A percentile compares a stretch with the other conserved stretches of the same genome.
Conservation (phyloP, 2,888 invertebrate genomes). For the Malachius bipustulatus region DNA sequence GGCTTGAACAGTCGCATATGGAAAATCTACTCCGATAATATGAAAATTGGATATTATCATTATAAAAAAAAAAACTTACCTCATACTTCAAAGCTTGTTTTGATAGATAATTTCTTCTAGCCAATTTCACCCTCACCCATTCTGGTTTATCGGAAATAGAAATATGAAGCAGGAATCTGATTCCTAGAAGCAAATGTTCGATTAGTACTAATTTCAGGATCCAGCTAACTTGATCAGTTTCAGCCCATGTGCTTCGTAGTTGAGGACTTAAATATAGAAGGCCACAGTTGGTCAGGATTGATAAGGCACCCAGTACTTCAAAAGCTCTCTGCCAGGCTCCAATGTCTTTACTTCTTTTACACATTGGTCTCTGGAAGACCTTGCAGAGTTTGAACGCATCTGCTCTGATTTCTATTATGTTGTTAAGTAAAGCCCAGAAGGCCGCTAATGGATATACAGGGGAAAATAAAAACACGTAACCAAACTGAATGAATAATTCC, state of each 20-base stretch:
- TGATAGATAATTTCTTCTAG: slow-evolving; percentile 49
- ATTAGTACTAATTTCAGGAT: slow-evolving; percentile 52
- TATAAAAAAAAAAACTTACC: slow-evolving; percentile 31
- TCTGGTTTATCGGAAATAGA: slow-evolving; percentile 60
- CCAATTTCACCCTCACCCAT: slow-evolving; percentile 51
- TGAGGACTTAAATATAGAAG: slow-evolving; percentile 57
- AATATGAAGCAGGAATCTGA: slow-evolving; percentile 53
- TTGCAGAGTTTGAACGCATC: slow-evolving; percentile 65
- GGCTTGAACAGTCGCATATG: too few species aligned
- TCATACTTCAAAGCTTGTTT: slow-evolving; percentile 50
- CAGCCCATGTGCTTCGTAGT: slow-evolving; percentile 35
- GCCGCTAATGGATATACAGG: slow-evolving; percentile 67
- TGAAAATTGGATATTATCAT: too few species aligned
- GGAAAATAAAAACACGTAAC: slow-evolving; percentile 66
- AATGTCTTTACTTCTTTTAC: slow-evolving; percentile 52
- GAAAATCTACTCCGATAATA: too few species aligned
- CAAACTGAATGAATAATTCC: slow-evolving; percentile 69
- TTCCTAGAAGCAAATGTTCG: slow-evolving; percentile 54
- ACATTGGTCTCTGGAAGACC: slow-evolving; percentile 55
- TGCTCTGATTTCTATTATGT: slow-evolving; percentile 59
- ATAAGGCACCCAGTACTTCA: slow-evolving; percentile 53
- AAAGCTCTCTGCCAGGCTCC: slow-evolving; percentile 68
- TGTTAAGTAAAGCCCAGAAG: slow-evolving; percentile 61
- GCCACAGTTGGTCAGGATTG: slow-evolving; percentile 64
- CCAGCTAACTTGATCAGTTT: slow-evolving; percentile 35